phyloP scores from a whole-genome alignment of 30 jellyfish, hydroid and myxozoan species.

The Phacellophora camtschatica region DNA sequence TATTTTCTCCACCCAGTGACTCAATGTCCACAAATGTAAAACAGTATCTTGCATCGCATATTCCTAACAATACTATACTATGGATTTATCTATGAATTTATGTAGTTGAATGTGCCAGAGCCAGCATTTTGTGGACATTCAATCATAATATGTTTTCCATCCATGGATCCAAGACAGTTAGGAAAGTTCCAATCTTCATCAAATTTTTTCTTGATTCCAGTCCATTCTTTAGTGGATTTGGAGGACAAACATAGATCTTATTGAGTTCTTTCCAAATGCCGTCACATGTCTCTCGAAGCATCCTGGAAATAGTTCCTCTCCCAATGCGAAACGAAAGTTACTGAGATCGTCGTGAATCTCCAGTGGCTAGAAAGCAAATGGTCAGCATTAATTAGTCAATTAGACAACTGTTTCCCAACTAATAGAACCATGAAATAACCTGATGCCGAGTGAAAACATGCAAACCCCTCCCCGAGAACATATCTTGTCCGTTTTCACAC shows the following conservation, averaged over 20 bases:
- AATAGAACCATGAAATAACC: too few relatives aligned
- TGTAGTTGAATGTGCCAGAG: constrained; percentile 17
- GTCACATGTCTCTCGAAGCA: background rate
- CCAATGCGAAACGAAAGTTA: background rate
- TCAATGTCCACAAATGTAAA: constrained; percentile 61
- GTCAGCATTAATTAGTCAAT: constrained; percentile 1
- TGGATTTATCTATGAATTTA: too few relatives aligned
- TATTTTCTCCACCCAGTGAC: background rate
- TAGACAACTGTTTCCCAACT: too few relatives aligned
- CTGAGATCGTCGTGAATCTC: constrained; percentile 8
- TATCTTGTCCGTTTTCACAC: background rate
- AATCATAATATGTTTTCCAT: constrained; percentile 51
- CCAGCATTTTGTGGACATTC: constrained; percentile 40
- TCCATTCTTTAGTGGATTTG: background rate
- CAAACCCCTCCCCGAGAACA: background rate
- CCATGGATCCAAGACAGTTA: constrained; percentile 46
- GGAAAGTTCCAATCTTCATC: constrained; percentile 59
- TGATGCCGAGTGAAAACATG: too few relatives aligned
- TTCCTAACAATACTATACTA: constrained; percentile 25
- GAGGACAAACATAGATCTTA: background rate
- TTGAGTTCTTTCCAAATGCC: background rate
- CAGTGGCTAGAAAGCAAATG: constrained; percentile 2
- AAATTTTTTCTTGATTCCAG: background rate
- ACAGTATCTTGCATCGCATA: constrained; percentile 53
- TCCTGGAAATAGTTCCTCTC: background rate